Base-by-base conservation (phyloP, 1,140 invertebrate genomes). In the Pomacea maculata region DNA sequence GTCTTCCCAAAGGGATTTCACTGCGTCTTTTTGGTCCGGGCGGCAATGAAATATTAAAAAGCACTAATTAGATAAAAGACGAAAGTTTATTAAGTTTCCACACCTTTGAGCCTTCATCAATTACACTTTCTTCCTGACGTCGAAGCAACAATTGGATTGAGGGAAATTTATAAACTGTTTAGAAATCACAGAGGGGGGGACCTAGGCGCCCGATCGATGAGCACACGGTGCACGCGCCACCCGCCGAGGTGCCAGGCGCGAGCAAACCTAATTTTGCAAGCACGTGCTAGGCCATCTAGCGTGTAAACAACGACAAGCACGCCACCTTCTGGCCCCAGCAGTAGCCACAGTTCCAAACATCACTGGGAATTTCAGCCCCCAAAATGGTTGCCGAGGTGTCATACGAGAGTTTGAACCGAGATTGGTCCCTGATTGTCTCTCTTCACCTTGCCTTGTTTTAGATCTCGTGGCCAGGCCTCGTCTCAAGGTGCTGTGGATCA, bases 111-210 rank as follows among this genome's bases (percentile, higher is more conserved):
- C 61, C 65, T 72, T 68, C 82, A 83, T 83, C 82, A 83, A 83
- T 80, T 83, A 83, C 82, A 83, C 79, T 83, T 83, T 83, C 79
- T 80, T 83, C 75, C 80, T 80, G 82, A 83, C 82, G 78, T 83
- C 68, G 78, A 74, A 83, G 72, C 79, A 79, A 73, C 82, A 78
- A 83, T 83, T 83, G 74, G 82, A 83, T 83, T 80, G 79, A 80
- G 80, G 79, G 79, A 79, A 83, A 83, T 83, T 83, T 83, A 83
- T 83, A 83, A 83, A 83, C 82, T 83, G 82, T 83, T 83, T 83
- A 83, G 82, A 83, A 83, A 83, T 83, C 82, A 83, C 82, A 76
- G 80, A 83, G 80, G 78, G 77, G 78, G 82, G 80, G 25, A 64
- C 67, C 29, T 67, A 64, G 72, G 67, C 78, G 45, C 17, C 11